Evolutionary conservation across 1,140 invertebrate genomes (phyloP).

Genomic region (Papilio polyxenes): DNA sequence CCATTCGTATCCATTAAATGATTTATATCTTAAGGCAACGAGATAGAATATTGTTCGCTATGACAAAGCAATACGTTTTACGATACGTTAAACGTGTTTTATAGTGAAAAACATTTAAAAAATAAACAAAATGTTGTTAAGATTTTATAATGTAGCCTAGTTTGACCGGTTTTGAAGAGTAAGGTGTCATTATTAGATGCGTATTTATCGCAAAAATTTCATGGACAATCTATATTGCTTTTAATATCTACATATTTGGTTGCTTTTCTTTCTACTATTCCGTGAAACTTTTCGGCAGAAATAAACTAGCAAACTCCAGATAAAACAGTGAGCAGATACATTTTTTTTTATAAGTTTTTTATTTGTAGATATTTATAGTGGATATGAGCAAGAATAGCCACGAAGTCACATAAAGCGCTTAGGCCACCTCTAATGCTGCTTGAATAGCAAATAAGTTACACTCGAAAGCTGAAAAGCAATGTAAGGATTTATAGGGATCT

Average conservation of each 20-base stretch:
- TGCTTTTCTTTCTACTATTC: neutral
- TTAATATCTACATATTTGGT: too few species aligned
- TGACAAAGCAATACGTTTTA: neutral
- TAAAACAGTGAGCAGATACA: neutral
- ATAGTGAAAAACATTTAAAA: neutral
- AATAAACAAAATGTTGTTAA: neutral
- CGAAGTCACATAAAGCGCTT: constrained; percentile 40
- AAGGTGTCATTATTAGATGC: neutral
- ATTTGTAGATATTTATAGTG: constrained; percentile 44
- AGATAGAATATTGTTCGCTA: neutral
- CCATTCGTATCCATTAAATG: neutral
- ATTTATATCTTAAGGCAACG: neutral
- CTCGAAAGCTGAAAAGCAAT: constrained; percentile 43
- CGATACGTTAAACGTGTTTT: neutral
- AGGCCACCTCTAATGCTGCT: constrained; percentile 40
- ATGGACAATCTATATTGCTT: too few species aligned
- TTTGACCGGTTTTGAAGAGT: neutral
- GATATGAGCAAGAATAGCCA: constrained; percentile 40
- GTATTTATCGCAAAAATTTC: neutral
- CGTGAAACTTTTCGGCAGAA: neutral
- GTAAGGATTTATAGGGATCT: constrained; percentile 50
- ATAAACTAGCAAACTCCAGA: neutral
- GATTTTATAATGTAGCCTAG: neutral
- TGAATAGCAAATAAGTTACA: constrained; percentile 55
- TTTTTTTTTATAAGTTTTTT: neutral